phyloP scores from a whole-genome alignment of 2,113 vertebrate species.

The Corythoichthys haematopterus region DNA sequence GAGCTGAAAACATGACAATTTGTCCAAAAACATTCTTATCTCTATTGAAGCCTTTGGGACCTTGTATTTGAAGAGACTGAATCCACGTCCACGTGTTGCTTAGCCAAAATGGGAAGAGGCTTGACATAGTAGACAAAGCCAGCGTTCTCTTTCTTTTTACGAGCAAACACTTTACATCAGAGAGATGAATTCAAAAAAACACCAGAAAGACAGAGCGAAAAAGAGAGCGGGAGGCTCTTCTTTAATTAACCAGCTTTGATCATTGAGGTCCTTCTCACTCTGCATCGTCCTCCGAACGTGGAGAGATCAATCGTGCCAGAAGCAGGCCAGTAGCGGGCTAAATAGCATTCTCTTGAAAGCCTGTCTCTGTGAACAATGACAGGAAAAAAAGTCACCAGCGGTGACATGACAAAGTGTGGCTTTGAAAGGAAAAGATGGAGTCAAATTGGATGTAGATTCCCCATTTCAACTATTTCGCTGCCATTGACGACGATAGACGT shows the following conservation, averaged over 20 bases:
- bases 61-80: not conserved
- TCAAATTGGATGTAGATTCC: slow-evolving; percentile 21
- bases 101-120: not conserved
- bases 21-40: not conserved
- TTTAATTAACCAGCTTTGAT: slow-evolving; percentile 71
- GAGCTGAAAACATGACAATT: not conserved
- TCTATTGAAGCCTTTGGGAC: not conserved
- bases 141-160: slow-evolving; percentile 61
- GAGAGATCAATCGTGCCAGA: slow-evolving; percentile 60
- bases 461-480: not conserved
- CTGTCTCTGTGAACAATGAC: slow-evolving; percentile 49
- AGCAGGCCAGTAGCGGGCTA: slow-evolving; percentile 36
- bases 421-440: slow-evolving; percentile 38
- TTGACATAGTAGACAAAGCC: slow-evolving; percentile 53
- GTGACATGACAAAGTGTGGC: slow-evolving; percentile 41
- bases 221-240: slow-evolving; percentile 42
- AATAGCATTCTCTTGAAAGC: slow-evolving; percentile 61
- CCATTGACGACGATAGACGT: no score
- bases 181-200: slow-evolving; percentile 64
- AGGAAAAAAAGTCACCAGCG: slow-evolving; percentile 35
- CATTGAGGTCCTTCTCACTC: slow-evolving; percentile 48
- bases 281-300: slow-evolving; percentile 37
- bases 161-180: slow-evolving; percentile 71
- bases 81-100: not conserved
- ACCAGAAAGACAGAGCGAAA: slow-evolving; percentile 37